Base-by-base conservation (phyloP, 2,113 vertebrate genomes). In the Podarcis cretensis region DNA sequence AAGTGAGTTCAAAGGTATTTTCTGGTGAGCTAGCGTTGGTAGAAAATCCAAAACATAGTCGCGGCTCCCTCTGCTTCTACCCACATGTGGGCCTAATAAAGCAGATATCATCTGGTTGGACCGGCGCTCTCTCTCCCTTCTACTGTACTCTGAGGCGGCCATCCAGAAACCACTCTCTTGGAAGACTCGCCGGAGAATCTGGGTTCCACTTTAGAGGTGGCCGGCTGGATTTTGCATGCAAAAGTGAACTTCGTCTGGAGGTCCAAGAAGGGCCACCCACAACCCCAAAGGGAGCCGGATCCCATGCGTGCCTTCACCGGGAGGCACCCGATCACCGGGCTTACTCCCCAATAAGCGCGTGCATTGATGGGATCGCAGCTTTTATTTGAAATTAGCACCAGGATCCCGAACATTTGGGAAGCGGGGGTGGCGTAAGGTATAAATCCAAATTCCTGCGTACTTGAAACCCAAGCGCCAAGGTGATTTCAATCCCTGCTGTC, bases 21-120 rank as follows among this genome's bases (percentile, higher is more conserved):
- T 71, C 65, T 69, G 13, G 30, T 3, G 27, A 65, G 23, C 25
- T 18, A 43, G 25, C 23, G 40, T 12, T 88, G 59, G 81, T 83
- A 16, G n/a, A 81, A 81, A 80, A 80, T 57, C 66, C 66, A 57
- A 66, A 54, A n/a, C 43, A 54, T 25, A 35, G 21, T 35, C 16
- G 5, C 0, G 9, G 9, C 35, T 68, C 35, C 37, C 6, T 25
- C 66, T 57, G 85, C 14, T 71, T 80, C 77, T 66, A 71, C 66
- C n/a, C 54, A 71, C n/a, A 87, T 57, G 65, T 87, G 76, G 76
- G 85, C 40, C 40, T 88, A 75, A 88, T 83, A 88, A 83, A 82
- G n/a, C 27, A 82, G 79, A 75, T 63, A 81, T 63, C 30, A 77
- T 32, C 57, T 65, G 59, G 14, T 75, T 48, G 37, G 71, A 83